A percentile compares a stretch with the other conserved stretches of the same genome.
phyloP scores from a whole-genome alignment of 1,140 invertebrate genomes.

The Conus ventricosus region DNA sequence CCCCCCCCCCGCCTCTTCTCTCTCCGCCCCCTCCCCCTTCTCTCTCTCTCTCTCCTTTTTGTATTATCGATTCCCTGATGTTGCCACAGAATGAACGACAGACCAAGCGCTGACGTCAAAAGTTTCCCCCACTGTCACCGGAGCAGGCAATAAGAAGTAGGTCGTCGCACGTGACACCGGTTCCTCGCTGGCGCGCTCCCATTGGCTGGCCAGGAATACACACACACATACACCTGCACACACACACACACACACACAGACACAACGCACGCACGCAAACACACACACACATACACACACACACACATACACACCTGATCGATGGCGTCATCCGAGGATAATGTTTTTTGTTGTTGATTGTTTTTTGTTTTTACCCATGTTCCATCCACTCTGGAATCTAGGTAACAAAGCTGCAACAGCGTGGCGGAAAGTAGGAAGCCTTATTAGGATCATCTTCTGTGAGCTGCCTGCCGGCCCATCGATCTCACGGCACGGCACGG shows the following conservation, averaged over 20 bases:
- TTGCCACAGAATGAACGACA: not conserved
- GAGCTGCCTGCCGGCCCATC: no score
- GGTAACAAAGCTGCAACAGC: no score
- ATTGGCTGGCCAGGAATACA: not conserved
- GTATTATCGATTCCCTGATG: not conserved
- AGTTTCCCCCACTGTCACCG: not conserved
- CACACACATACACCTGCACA: constrained; percentile 1
- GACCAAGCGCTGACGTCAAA: not conserved
- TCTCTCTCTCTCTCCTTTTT: not conserved
- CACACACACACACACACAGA: constrained; percentile 14
- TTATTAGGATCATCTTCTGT: no score
- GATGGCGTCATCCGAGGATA: not conserved
- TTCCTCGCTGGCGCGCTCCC: not conserved
- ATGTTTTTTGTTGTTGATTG: no score
- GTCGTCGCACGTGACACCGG: not conserved
- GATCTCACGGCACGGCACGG: no score
- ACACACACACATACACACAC: constrained; percentile 6
- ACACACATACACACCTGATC: not conserved
- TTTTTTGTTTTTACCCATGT: not conserved
- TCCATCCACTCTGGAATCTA: no score
- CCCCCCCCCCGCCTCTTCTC: no score
- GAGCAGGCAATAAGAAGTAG: not conserved
- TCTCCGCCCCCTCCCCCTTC: no score
- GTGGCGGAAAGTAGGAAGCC: no score
- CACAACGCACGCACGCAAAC: not conserved